A percentile compares a stretch with the other conserved stretches of the same genome.
Conservation (phyloP, 30 jellyfish, hydroid and myxozoan species). For the Mastigias papua region DNA sequence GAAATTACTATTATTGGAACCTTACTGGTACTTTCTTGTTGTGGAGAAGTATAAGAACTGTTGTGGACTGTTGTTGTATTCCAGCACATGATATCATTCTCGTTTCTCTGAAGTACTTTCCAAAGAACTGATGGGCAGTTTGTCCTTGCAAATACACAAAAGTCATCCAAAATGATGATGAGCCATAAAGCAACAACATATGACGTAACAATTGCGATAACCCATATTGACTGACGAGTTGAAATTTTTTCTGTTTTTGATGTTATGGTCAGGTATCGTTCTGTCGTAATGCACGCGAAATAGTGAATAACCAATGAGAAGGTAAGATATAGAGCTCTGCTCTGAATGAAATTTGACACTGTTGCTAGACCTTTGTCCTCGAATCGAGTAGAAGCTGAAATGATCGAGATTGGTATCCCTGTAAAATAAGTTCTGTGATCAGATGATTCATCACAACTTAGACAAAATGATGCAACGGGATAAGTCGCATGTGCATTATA, state of each 20-base stretch:
- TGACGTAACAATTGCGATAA: not conserved
- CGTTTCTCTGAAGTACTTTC: not conserved
- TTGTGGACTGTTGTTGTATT: not conserved
- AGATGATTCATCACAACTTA: not conserved
- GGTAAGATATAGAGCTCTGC: conserved; percentile 9
- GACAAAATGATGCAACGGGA: not conserved
- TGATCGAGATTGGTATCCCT: conserved; percentile 17
- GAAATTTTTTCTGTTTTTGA: conserved; percentile 9
- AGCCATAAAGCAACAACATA: conserved; percentile 11
- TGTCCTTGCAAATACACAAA: not conserved
- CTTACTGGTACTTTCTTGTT: not conserved
- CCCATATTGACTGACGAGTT: not conserved
- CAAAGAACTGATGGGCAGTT: not conserved
- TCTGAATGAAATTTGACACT: not conserved
- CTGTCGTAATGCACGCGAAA: conserved; percentile 19
- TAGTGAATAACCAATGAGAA: conserved; percentile 20
- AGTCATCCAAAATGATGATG: conserved; percentile 12
- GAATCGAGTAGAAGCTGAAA: not conserved
- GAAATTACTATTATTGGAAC: conserved; percentile 1
- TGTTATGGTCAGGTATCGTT: conserved; percentile 19
- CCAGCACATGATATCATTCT: not conserved
- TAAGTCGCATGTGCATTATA: too few relatives aligned
- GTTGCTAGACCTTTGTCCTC: not conserved
- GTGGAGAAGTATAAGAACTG: not conserved
- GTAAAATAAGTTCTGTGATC: not conserved